phyloP scores from a whole-genome alignment of 2,888 invertebrate genomes.

The Pedicia rivosa region DNA sequence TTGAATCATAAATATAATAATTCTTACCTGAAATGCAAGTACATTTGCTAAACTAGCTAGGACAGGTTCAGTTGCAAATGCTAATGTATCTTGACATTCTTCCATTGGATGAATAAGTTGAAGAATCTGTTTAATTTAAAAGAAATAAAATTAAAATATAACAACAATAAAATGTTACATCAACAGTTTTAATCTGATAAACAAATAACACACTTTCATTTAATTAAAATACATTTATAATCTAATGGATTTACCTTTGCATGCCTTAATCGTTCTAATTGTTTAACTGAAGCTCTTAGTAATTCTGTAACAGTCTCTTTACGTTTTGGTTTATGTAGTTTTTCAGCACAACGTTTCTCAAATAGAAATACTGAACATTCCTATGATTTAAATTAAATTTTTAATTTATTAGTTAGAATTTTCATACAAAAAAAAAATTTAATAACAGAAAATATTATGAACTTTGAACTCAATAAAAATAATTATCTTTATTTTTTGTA shows the following conservation, averaged over 20 bases:
- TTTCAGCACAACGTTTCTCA: conserved; percentile 84
- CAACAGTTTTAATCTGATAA: not conserved
- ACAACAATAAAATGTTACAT: conserved; percentile 6
- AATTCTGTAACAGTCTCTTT: conserved; percentile 87
- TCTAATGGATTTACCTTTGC: conserved; percentile 40
- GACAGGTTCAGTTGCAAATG: conserved; percentile 89
- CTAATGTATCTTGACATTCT: conserved; percentile 73
- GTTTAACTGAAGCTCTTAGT: conserved; percentile 59
- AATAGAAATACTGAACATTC: conserved; percentile 88
- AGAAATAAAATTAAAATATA: conserved; percentile 4
- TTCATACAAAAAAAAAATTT: too few relatives aligned
- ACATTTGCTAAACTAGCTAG: conserved; percentile 80
- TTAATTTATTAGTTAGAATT: not conserved
- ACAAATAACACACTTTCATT: not conserved
- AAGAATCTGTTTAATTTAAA: conserved; percentile 30
- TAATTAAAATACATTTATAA: not conserved
- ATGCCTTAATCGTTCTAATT: conserved; percentile 69
- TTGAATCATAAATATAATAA: conserved; percentile 5
- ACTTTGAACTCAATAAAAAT: too few relatives aligned
- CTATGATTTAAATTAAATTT: conserved; percentile 36
- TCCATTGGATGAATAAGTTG: conserved; percentile 57
- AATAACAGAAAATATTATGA: too few relatives aligned
- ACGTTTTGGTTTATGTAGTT: conserved; percentile 78
- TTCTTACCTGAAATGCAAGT: conserved; percentile 60
- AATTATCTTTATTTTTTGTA: too few relatives aligned